A percentile compares a stretch with the other conserved stretches of the same genome.
Evolutionary conservation across 2,797 vertebrate genomes (phyloP).

Genomic region (Austrolebias charrua): DNA sequence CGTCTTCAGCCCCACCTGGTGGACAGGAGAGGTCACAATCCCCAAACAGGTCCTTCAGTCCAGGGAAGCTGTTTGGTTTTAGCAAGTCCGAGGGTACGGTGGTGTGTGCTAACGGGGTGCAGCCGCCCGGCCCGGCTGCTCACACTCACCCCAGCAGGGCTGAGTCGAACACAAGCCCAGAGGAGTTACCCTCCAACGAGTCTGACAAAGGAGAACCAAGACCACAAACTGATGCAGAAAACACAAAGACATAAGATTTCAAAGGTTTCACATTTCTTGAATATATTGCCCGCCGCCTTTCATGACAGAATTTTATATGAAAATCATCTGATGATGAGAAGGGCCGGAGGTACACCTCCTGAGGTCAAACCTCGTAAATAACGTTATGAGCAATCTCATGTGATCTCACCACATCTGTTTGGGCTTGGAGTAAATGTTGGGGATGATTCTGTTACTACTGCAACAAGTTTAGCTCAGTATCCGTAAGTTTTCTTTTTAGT

Average conservation of each 20-base stretch:
- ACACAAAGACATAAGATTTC: constrained; percentile 61
- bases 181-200: constrained; percentile 74
- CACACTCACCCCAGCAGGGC: constrained; percentile 67
- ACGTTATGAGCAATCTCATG: no score
- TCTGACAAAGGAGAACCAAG: constrained; percentile 69
- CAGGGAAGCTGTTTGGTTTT: constrained; percentile 89
- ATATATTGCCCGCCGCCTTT: no score
- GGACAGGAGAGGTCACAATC: constrained; percentile 87
- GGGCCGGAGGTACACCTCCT: no score
- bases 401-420: no score
- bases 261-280: background rate
- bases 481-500: no score
- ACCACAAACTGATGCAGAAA: constrained; percentile 60
- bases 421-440: no score
- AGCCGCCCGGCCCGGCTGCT: constrained; percentile 42
- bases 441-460: no score
- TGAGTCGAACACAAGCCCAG: constrained; percentile 75
- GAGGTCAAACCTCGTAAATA: no score
- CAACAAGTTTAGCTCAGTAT: no score
- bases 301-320: no score
- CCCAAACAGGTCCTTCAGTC: constrained; percentile 90
- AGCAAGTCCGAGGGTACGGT: constrained; percentile 79
- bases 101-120: constrained; percentile 71
- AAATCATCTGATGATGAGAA: no score
- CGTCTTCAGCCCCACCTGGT: constrained; percentile 32